Base-by-base conservation (phyloP, 2,113 vertebrate genomes). In the Siphamia tubifer region DNA sequence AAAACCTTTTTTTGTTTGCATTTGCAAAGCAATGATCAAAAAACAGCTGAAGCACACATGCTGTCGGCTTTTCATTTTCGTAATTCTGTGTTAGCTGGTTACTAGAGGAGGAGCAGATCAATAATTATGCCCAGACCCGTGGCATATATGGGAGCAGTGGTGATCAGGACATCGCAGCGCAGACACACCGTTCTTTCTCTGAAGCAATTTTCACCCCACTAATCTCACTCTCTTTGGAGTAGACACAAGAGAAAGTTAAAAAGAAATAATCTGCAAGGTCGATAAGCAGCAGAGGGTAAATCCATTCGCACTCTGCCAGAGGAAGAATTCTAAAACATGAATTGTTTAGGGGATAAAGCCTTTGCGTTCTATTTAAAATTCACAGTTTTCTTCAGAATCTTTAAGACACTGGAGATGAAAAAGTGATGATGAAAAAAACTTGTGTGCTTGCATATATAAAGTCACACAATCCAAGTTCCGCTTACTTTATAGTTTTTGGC, bases 21-120 rank as follows among this genome's bases (percentile, higher is more conserved):
- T 63, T 81, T 63, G 76, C 47, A 47, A 68, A 35, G 61, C 53
- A 61, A 56, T 76, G 75, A 89, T 84, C 80, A 85, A 85, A 86
- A 73, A 58, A 58, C n/a, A 70, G 75, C 67, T 67, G 72, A 54
- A 69, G 79, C 48, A 61, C 54, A 47, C 53, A 25, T 20, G 68
- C 56, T 48, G 60, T 49, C 58, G n/a, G 67, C 65, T 74, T 87
- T 86, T 82, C 60, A 68, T 86, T 84, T 86, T 87, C 76, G 75
- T 81, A 88, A 84, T 86, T 80, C 60, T 55, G 65, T 78, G 77
- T 68, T 81, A 67, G 64, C 71, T 13, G 2, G 56, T 74, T 43
- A 67, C 23, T 8, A 44, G 53, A 68, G 51, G 66, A 74, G 62
- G 67, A 2, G 20, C 5, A n/a, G 40, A 64, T 86, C 80, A 53